Percentiles rank a stretch among this genome's conserved stretches.
phyloP scores from a whole-genome alignment of 2,113 vertebrate genomes.

The Dicentrarchus labrax region DNA sequence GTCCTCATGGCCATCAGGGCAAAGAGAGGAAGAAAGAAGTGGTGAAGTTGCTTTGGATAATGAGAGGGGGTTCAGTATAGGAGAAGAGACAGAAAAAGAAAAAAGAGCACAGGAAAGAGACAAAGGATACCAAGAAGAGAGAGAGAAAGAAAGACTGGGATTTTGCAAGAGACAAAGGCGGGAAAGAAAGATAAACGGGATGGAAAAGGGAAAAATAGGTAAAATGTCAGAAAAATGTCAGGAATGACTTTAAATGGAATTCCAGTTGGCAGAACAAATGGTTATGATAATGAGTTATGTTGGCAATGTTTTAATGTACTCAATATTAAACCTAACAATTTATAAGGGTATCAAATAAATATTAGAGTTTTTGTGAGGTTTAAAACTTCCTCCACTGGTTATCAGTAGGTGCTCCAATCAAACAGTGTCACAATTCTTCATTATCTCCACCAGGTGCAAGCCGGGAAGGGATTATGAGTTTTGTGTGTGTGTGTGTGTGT shows the following conservation, averaged over 20 bases:
- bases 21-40: constrained; percentile 16
- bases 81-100: background rate
- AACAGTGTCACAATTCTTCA: background rate
- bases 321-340: background rate
- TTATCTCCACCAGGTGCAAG: too few species aligned
- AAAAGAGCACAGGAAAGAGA: background rate
- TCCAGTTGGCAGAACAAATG: background rate
- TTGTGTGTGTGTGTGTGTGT: too few species aligned
- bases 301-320: background rate
- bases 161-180: background rate
- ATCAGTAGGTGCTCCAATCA: background rate
- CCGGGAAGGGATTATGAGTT: too few species aligned
- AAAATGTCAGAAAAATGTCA: constrained; percentile 15
- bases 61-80: background rate
- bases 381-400: background rate
- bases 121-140: background rate
- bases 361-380: background rate
- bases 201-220: background rate
- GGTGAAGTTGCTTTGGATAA: constrained; percentile 10
- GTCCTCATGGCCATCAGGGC: constrained; percentile 10
- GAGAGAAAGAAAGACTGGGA: background rate
- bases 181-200: background rate
- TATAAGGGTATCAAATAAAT: background rate
- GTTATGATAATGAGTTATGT: background rate
- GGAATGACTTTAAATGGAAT: background rate